Evolutionary conservation across 2,888 invertebrate genomes (phyloP).

Genomic region (Aspidiotus destructor): DNA sequence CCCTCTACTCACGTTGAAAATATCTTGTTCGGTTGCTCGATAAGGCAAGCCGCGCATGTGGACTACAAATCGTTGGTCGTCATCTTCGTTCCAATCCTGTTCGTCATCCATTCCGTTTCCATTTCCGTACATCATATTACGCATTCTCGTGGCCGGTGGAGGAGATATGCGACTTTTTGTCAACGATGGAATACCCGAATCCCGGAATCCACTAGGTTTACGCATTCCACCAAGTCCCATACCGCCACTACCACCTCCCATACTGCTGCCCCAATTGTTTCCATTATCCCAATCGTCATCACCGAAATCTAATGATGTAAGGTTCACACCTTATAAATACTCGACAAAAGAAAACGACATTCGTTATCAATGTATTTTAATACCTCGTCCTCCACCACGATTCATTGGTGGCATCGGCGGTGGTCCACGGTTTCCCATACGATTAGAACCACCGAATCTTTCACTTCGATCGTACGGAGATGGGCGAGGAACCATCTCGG

Average conservation of each 20-base stretch:
- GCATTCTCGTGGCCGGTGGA: conserved; percentile 18
- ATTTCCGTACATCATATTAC: conserved; percentile 26
- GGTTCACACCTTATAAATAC: conserved; percentile 34
- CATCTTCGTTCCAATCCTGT: background rate
- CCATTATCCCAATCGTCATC: conserved; percentile 38
- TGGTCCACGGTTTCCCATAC: conserved; percentile 41
- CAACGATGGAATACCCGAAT: conserved; percentile 6
- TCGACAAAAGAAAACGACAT: background rate
- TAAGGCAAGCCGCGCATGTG: conserved; percentile 62
- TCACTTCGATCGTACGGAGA: conserved; percentile 54
- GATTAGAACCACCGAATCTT: conserved; percentile 49
- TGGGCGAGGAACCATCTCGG: conserved; percentile 43
- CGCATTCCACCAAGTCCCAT: conserved; percentile 37
- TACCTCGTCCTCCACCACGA: no score
- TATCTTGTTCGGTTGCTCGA: conserved; percentile 71
- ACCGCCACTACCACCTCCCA: conserved; percentile 37
- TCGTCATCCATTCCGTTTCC: background rate
- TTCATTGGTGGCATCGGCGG: background rate
- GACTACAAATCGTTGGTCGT: conserved; percentile 46
- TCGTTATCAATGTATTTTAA: no score
- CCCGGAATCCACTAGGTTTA: conserved; percentile 1
- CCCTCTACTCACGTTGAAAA: conserved; percentile 50
- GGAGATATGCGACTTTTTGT: conserved; percentile 15
- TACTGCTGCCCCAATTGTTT: conserved; percentile 39
- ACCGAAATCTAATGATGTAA: background rate